phyloP scores from a whole-genome alignment of 2,113 vertebrate species.

The Mustela nigripes region DNA sequence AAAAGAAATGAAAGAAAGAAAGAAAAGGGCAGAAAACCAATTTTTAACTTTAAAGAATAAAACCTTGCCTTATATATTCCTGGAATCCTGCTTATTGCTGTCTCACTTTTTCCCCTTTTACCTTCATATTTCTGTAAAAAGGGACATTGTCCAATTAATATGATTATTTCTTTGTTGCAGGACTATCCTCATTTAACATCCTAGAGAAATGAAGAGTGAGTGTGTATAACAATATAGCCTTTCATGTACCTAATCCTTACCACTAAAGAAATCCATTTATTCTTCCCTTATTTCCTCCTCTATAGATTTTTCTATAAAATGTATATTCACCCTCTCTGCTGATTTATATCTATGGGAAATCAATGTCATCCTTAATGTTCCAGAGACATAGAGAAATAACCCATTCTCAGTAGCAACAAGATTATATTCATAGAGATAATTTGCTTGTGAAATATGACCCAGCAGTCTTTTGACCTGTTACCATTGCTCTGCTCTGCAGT shows the following conservation, averaged over 20 bases:
- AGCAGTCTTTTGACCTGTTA: neutral
- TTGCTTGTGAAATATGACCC: constrained; percentile 49
- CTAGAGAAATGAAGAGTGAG: neutral
- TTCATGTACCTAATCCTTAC: neutral
- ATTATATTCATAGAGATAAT: neutral
- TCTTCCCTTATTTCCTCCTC: constrained; percentile 43
- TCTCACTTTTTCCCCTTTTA: constrained; percentile 23
- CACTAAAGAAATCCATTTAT: constrained; percentile 15
- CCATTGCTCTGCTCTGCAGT: neutral
- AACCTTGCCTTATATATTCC: constrained; percentile 46
- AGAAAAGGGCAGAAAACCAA: constrained; percentile 30
- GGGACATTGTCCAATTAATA: neutral
- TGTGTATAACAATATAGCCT: neutral
- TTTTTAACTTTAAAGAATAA: constrained; percentile 69
- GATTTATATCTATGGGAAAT: constrained; percentile 63
- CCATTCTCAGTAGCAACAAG: neutral
- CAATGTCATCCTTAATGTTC: constrained; percentile 45
- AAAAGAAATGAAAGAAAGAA: constrained; percentile 4
- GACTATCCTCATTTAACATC: neutral
- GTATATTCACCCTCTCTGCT: constrained; percentile 51
- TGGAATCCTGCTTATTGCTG: constrained; percentile 13
- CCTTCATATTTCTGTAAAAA: constrained; percentile 57
- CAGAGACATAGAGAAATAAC: constrained; percentile 45
- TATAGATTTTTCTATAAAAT: constrained; percentile 74
- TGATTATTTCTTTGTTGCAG: neutral